A percentile compares a stretch with the other conserved stretches of the same genome.
Conservation (phyloP, 2,888 invertebrate genomes). For the Geotrupes spiniger region DNA sequence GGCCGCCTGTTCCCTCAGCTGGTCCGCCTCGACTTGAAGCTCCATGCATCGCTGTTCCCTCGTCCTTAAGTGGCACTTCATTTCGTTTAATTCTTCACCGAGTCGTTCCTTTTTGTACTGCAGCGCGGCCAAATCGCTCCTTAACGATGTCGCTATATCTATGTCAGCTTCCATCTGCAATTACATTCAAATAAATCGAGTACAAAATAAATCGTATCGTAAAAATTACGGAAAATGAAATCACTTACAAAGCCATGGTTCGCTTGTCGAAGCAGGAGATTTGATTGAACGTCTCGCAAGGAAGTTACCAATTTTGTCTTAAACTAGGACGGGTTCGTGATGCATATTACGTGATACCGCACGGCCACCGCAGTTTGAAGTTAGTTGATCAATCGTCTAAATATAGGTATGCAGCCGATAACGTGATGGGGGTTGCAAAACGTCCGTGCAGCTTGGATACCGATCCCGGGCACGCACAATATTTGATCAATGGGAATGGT, state of each 20-base stretch:
- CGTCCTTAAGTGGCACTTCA: constrained; percentile 66
- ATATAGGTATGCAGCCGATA: constrained; percentile 15
- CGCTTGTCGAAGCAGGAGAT: not conserved
- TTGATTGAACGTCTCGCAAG: constrained; percentile 8
- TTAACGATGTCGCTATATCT: constrained; percentile 71
- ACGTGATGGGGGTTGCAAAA: constrained; percentile 1
- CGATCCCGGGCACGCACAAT: constrained; percentile 14
- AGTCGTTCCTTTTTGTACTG: constrained; percentile 83
- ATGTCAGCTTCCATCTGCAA: constrained; percentile 59
- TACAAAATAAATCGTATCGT: not conserved
- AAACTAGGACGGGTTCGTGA: constrained; percentile 11
- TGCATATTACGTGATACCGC: constrained; percentile 15
- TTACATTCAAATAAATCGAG: constrained; percentile 28
- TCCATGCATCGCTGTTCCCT: constrained; percentile 72
- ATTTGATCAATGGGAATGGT: constrained; percentile 21
- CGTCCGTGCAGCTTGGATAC: not conserved
- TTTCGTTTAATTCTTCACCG: constrained; percentile 64
- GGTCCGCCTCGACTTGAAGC: constrained; percentile 76
- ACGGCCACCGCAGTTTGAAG: constrained; percentile 12
- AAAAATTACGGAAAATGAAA: not conserved
- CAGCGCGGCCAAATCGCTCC: constrained; percentile 80
- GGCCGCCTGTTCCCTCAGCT: constrained; percentile 76
- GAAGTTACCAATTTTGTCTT: constrained; percentile 7
- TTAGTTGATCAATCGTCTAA: constrained; percentile 19
- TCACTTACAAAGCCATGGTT: constrained; percentile 16